phyloP scores from a whole-genome alignment of 2,113 vertebrate species.

The Neomonachus schauinslandi region DNA sequence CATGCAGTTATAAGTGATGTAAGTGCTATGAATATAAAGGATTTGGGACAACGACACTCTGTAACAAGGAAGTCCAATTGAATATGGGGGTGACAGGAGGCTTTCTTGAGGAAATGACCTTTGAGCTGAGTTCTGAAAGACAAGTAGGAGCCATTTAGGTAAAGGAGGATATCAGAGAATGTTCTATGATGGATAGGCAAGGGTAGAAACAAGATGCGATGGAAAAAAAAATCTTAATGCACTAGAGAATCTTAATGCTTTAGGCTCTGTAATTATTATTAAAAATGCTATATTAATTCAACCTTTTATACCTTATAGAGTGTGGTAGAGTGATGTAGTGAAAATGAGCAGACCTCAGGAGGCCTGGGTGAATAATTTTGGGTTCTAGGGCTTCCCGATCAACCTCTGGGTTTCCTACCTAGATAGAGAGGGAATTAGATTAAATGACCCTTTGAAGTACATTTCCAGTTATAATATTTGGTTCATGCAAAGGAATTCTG shows the following conservation, averaged over 20 bases:
- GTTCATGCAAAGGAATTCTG: not conserved
- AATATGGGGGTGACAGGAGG: not conserved
- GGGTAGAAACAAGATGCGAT: not conserved
- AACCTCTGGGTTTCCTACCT: not conserved
- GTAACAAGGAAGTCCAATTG: not conserved
- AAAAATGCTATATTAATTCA: not conserved
- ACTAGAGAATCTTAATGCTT: not conserved
- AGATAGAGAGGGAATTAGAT: not conserved
- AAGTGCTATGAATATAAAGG: not conserved
- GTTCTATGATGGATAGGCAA: not conserved
- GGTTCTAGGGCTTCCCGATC: not conserved
- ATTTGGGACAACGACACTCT: not conserved
- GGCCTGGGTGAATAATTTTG: not conserved
- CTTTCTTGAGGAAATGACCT: not conserved
- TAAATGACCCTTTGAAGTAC: not conserved
- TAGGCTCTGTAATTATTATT: not conserved
- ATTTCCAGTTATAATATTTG: not conserved
- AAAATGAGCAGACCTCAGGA: not conserved
- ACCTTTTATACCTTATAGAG: not conserved
- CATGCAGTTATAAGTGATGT: not conserved
- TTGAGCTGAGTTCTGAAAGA: not conserved
- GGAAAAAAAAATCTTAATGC: not conserved
- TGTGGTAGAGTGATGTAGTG: not conserved
- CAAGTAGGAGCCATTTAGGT: not conserved
- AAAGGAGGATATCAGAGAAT: not conserved